Percentiles rank a stretch among this genome's conserved stretches.
Conservation (phyloP, 2,888 invertebrate genomes). For the Campoplex capitator region DNA sequence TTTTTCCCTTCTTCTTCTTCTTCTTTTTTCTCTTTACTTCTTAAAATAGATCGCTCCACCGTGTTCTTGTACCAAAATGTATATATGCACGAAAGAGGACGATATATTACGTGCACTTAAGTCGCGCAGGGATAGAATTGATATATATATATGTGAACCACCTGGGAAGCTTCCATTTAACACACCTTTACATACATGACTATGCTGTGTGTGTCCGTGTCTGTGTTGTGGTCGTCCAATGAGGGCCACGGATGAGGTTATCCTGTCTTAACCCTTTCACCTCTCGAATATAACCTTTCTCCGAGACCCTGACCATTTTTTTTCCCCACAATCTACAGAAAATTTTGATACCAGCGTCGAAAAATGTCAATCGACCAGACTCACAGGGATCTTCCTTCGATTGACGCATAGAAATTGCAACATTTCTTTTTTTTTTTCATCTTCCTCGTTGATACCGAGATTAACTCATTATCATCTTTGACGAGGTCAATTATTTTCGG, state of each 20-base stretch:
- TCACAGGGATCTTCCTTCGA: too few species aligned
- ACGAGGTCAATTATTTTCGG: not conserved
- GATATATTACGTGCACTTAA: slow-evolving; percentile 60
- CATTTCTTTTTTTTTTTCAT: not conserved
- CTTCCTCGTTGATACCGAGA: too few species aligned
- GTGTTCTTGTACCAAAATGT: slow-evolving; percentile 52
- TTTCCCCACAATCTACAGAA: not conserved
- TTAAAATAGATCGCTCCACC: slow-evolving; percentile 80
- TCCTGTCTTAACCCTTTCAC: slow-evolving; percentile 49
- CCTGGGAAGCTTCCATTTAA: slow-evolving; percentile 60
- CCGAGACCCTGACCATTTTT: not conserved
- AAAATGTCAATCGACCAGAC: too few species aligned
- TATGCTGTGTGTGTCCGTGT: not conserved
- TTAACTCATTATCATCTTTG: not conserved
- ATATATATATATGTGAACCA: slow-evolving; percentile 42
- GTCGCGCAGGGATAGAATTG: slow-evolving; percentile 23
- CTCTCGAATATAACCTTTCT: slow-evolving; percentile 14
- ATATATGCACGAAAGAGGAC: slow-evolving; percentile 39
- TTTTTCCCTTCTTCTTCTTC: not conserved
- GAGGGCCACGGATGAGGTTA: slow-evolving; percentile 32
- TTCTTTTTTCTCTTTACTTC: slow-evolving; percentile 69
- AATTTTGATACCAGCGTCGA: too few species aligned
- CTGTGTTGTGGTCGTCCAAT: slow-evolving; percentile 20
- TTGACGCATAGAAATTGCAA: too few species aligned
- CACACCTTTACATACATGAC: not conserved